Evolutionary conservation across 2,113 vertebrate genomes (phyloP), one percentile per base, ranked within the genome.

Genomic region (Bucco capensis): DNA sequence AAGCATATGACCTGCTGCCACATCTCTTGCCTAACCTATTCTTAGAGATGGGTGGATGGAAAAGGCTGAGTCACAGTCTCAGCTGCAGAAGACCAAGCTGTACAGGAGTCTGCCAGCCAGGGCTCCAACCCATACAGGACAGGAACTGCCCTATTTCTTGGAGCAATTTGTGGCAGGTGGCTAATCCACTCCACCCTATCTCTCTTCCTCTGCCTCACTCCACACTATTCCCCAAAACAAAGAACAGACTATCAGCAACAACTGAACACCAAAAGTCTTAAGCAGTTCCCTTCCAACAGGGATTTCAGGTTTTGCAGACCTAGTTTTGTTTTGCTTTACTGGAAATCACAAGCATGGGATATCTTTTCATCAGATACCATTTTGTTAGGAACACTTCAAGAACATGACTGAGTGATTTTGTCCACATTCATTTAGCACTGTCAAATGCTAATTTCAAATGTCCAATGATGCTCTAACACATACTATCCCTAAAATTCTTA

Each of bases 41-140:
- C 94, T 95, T 94, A 93, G 96, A 61, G 81, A 95, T 28, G 90
- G 92, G 74, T 92, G 94, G 80, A 93, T 82, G 90, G 86, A 89
- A 94, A 93, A 94, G 88, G 92, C 93, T 95, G 94, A 96, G 81
- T 95, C 93, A 96, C 86, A 2, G 47, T 77, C 92, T 96, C 92
- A 92, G 93, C 92, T 93, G 89, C 89, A 94, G 78, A 86, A 89
- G 89, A 90, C 91, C 86, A 91, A 77, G 83, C 44, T 71, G 92
- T 75, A 67, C 83, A 92, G 91, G 83, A 84, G 93, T 51, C 54
- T 89, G 86, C 86, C 92, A 96, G 67, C 61, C 46, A 95, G 80
- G 90, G 90, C 81, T 96, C 44, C 57, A 62, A 80, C 87, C 64
- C 93, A 96, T 73, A 65, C 31, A 90, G 92, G 76, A 91, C 24